Conservation (phyloP, 1,140 invertebrate species). For the Drosophila pseudoobscura region DNA sequence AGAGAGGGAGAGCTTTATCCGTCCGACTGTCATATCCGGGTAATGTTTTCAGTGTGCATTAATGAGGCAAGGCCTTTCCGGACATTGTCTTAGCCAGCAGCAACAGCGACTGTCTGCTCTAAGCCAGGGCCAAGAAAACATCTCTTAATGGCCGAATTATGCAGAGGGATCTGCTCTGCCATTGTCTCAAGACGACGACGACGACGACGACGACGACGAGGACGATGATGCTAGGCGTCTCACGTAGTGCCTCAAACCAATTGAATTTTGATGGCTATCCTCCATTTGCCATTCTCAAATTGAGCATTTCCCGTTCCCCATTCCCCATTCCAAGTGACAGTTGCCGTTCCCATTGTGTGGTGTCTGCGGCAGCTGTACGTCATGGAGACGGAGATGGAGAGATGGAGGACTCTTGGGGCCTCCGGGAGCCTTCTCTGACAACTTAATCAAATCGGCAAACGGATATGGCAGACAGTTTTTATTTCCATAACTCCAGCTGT, state of each 20-base stretch:
- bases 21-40: constrained; percentile 32
- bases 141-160: constrained; percentile 72
- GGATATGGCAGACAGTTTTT: constrained; percentile 63
- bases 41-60: constrained; percentile 62
- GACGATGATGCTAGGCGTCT: constrained; percentile 40
- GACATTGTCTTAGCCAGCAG: constrained; percentile 38
- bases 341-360: constrained; percentile 11
- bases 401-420: not conserved
- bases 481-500: constrained; percentile 54
- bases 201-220: not conserved
- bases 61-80: constrained; percentile 63
- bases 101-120: constrained; percentile 24
- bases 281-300: constrained; percentile 37
- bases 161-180: constrained; percentile 28
- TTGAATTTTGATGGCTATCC: constrained; percentile 75
- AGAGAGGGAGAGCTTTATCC: not conserved
- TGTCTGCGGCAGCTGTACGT: constrained; percentile 29
- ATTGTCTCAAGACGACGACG: constrained; percentile 38
- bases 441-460: constrained; percentile 73
- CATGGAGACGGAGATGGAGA: constrained; percentile 22
- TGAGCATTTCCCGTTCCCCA: constrained; percentile 17
- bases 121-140: constrained; percentile 43
- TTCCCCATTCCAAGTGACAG: not conserved
- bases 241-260: constrained; percentile 71
- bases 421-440: constrained; percentile 37